Evolutionary conservation across 2,797 vertebrate species (phyloP).

Genomic region (Anolis apletophallus): DNA sequence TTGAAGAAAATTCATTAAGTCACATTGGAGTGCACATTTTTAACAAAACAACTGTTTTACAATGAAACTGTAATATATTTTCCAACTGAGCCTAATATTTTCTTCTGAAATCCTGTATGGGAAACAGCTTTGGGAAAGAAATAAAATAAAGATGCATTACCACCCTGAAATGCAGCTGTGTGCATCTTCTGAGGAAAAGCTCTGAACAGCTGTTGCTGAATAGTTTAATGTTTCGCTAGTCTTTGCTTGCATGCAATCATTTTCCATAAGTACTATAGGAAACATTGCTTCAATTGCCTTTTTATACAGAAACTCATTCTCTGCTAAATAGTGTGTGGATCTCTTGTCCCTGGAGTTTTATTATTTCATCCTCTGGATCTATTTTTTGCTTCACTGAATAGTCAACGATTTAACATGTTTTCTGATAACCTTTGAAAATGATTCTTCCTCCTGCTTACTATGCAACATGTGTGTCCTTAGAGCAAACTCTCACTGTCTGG

Average conservation of each 20-base stretch:
- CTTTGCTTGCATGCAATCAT: slow-evolving; percentile 58
- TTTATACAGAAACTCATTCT: slow-evolving; percentile 60
- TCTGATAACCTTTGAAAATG: slow-evolving; percentile 64
- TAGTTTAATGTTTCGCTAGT: slow-evolving; percentile 45
- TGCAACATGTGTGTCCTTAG: slow-evolving; percentile 48
- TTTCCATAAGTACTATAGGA: slow-evolving; percentile 57
- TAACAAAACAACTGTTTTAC: slow-evolving; percentile 13
- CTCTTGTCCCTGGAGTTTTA: slow-evolving; percentile 60
- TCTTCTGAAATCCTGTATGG: slow-evolving; percentile 24
- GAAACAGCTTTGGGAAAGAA: slow-evolving; percentile 44
- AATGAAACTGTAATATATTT: slow-evolving; percentile 41
- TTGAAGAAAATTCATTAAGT: slow-evolving; percentile 54
- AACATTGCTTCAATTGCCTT: slow-evolving; percentile 53
- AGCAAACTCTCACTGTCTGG: slow-evolving; percentile 31
- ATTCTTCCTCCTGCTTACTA: slow-evolving; percentile 56
- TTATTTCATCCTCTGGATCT: slow-evolving; percentile 66
- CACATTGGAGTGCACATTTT: slow-evolving; percentile 30
- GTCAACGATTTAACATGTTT: slow-evolving; percentile 62
- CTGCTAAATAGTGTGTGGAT: slow-evolving; percentile 65
- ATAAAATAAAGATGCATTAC: slow-evolving; percentile 43
- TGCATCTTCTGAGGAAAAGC: slow-evolving; percentile 56
- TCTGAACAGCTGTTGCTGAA: slow-evolving; percentile 63
- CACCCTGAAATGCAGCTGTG: slow-evolving; percentile 45
- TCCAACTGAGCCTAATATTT: slow-evolving; percentile 49
- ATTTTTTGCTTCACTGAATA: slow-evolving; percentile 68